Conservation (phyloP, 2,888 invertebrate species). For the Caenorhabditis sulstoni region DNA sequence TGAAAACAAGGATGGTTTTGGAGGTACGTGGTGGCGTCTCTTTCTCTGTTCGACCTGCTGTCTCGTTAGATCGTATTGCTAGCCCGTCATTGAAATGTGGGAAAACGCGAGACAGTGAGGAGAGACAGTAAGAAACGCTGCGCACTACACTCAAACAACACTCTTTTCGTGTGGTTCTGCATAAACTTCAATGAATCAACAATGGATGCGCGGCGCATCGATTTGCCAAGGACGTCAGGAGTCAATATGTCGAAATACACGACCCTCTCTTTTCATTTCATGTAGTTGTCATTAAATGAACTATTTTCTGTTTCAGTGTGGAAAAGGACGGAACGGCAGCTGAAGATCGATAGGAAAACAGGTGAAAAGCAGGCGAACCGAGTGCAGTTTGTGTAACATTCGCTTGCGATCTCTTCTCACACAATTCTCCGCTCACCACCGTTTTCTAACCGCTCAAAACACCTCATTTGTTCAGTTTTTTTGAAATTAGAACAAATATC, state of each 20-base stretch:
- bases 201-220: slow-evolving; percentile 52
- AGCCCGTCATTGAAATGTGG: slow-evolving; percentile 51
- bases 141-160: slow-evolving; percentile 21
- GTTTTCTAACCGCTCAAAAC: slow-evolving; percentile 34
- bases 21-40: slow-evolving; percentile 3
- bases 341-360: slow-evolving; percentile 13
- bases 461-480: slow-evolving; percentile 30
- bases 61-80: slow-evolving; percentile 54
- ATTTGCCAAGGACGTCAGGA: slow-evolving; percentile 46
- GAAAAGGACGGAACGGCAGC: slow-evolving; percentile 3
- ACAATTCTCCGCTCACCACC: slow-evolving; percentile 1
- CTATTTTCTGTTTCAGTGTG: no score
- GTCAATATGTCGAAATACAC: slow-evolving; percentile 38
- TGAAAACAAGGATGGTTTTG: slow-evolving; percentile 19
- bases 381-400: slow-evolving; percentile 35
- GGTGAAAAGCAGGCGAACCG: slow-evolving; percentile 8
- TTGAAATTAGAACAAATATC: slow-evolving; percentile 52
- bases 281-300: no score
- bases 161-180: slow-evolving; percentile 47
- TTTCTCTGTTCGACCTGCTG: slow-evolving; percentile 4
- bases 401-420: slow-evolving; percentile 24
- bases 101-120: slow-evolving; percentile 46
- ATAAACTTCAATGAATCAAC: slow-evolving; percentile 59
- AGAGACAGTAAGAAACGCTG: slow-evolving; percentile 54
- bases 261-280: no score